These are phyloP conservation scores for Nomada hirtipes DNA, from an alignment of 2,888 invertebrate species.

Conservation along the genomic window DNA sequence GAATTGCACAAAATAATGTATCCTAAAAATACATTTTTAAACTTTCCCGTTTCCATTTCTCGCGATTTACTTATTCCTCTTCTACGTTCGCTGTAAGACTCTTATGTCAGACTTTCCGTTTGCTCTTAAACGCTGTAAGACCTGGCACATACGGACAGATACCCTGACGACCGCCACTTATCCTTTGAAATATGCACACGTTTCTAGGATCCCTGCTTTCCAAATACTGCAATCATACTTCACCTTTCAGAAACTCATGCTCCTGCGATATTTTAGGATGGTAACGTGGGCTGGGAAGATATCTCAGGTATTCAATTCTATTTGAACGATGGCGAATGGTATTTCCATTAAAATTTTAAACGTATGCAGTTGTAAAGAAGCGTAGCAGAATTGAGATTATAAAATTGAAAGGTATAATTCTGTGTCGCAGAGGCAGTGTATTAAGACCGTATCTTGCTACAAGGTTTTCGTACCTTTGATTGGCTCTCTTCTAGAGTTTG, in stretches of 20 bases:
- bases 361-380: no score
- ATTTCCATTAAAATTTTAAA: no score
- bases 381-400: no score
- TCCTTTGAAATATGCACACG: slow-evolving; percentile 15
- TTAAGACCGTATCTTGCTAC: no score
- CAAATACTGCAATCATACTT: slow-evolving; percentile 1
- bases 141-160: neutral
- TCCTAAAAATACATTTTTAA: neutral
- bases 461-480: no score
- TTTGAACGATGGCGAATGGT: neutral
- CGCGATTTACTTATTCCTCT: neutral
- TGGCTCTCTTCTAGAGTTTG: no score
- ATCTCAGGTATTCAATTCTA: neutral
- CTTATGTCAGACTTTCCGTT: neutral
- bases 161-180: slow-evolving; percentile 10
- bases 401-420: no score
- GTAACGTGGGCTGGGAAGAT: neutral
- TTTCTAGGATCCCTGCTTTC: neutral
- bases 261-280: neutral
- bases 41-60: neutral
- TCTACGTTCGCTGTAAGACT: neutral
- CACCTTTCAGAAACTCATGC: neutral
- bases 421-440: no score
- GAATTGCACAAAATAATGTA: no score
- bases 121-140: slow-evolving; percentile 15